Evolutionary conservation across 2,113 vertebrate genomes (phyloP).

Genomic region (Rhodinocichla rosea): DNA sequence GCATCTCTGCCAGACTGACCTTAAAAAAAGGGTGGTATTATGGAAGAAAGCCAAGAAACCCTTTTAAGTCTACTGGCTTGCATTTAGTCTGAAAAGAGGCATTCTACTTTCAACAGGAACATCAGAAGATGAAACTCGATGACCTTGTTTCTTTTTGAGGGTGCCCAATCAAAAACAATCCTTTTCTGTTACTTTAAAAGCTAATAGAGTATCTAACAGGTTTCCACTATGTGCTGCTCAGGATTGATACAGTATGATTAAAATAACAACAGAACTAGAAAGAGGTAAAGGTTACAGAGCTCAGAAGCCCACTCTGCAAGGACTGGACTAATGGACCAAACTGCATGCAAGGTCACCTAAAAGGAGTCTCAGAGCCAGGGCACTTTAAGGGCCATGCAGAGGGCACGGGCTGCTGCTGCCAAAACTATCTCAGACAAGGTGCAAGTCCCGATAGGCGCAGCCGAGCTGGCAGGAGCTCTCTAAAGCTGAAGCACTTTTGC

Average conservation of each 20-base stretch:
- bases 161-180: neutral
- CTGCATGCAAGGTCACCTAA: neutral
- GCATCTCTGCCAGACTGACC: neutral
- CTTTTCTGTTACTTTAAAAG: slow-evolving; percentile 16
- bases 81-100: neutral
- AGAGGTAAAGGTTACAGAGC: neutral
- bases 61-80: neutral
- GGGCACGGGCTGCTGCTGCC: neutral
- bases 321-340: neutral
- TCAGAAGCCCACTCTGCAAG: neutral
- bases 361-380: neutral
- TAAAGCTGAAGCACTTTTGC: neutral
- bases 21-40: neutral
- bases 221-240: neutral
- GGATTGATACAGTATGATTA: neutral
- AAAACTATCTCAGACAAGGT: slow-evolving; percentile 44
- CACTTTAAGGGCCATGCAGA: neutral
- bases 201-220: neutral
- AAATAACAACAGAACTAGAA: slow-evolving; percentile 26
- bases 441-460: neutral
- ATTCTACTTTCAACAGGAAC: slow-evolving; percentile 4
- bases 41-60: neutral
- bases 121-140: neutral
- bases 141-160: neutral
- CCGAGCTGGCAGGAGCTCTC: neutral